These are phyloP conservation scores for Caloenas nicobarica DNA, from an alignment of 2,113 vertebrate genomes.

Conservation along the genomic window DNA sequence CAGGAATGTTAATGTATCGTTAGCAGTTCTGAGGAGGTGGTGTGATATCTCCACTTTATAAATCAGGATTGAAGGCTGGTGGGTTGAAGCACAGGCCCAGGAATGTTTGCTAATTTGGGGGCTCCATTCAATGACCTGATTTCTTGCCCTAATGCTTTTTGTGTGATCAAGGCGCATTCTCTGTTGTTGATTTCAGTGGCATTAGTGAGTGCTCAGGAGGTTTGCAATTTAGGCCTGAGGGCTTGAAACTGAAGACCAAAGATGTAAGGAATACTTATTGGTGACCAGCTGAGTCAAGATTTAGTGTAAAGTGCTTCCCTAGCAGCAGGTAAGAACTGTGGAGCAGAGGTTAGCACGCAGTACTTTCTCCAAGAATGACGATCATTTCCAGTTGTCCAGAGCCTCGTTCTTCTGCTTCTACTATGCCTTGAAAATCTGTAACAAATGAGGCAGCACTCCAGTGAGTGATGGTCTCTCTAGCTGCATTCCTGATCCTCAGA, in stretches of 20 bases:
- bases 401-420: neutral
- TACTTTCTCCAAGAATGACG: neutral
- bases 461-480: neutral
- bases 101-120: neutral
- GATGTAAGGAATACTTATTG: neutral
- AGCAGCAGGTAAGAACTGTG: neutral
- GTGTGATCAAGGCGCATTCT: neutral
- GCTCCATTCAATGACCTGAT: neutral
- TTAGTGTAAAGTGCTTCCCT: neutral
- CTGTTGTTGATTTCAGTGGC: neutral
- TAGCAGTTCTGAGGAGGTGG: neutral
- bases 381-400: neutral
- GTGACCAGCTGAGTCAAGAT: neutral
- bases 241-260: neutral
- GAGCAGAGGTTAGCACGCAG: neutral
- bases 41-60: neutral
- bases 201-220: neutral
- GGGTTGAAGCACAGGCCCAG: neutral
- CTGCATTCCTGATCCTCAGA: neutral
- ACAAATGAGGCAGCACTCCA: neutral
- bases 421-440: neutral
- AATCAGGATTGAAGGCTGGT: neutral
- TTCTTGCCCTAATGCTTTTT: neutral
- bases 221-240: neutral
- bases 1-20: neutral